Base-by-base conservation (phyloP, 2,113 vertebrate species). In the Malurus elegans region DNA sequence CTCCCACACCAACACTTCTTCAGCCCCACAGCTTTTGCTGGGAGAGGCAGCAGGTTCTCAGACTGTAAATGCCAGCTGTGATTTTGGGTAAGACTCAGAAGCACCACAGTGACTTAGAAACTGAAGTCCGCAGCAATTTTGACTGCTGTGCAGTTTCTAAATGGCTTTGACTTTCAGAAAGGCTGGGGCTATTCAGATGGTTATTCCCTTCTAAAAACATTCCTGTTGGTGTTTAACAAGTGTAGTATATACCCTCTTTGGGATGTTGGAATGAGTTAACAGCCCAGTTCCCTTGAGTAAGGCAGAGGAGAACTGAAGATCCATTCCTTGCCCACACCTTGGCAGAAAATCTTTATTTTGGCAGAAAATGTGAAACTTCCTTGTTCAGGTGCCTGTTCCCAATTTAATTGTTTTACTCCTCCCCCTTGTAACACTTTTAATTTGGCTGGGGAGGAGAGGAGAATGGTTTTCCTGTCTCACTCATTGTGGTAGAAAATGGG, bases 401-500 rank as follows among this genome's bases (percentile, higher is more conserved):
- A 12, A 61, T 87, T 88, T 80, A 88, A 91, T 34, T 29, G 8
- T 3, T 84, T n/a, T 44, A 62, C 73, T 89, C 66, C 38, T 86
- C 45, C 36, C 18, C 45, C 82, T 95, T 61, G 69, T 90, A 74
- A 82, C 78, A 93, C 47, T 86, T 86, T 25, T 62, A 47, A 92
- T 94, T 73, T 94, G 78, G 44, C 7, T 66, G 48, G 38, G 21
- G 19, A 31, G 7, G 48, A 28, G 79, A 40, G 28, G 29, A 31
- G 26, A 86, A 60, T 62, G 50, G 14, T 57, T 65, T 94, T 83
- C 56, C 40, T 74, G 81, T 67, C 18, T 12, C 62, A 47, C 80
- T 83, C 71, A 87, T 90, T 92, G 50, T 80, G 75, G 79, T 32
- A 96, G 71, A 95, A 95, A 74, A 79, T 50, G 53, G 85, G 64